Conservation (phyloP, 2,797 vertebrate genomes). For the Catharus ustulatus region DNA sequence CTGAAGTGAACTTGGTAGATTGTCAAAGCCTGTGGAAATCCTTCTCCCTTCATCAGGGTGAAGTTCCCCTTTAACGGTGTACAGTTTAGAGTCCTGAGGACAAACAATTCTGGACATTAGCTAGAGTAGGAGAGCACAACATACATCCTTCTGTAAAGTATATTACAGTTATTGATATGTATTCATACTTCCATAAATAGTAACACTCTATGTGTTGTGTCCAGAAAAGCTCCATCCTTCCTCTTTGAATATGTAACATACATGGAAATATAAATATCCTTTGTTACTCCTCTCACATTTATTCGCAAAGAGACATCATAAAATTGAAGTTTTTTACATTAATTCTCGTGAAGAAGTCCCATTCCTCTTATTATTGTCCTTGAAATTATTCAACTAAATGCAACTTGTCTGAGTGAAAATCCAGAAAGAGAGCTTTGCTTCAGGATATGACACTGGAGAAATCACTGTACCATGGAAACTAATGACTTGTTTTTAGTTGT, state of each 20-base stretch:
- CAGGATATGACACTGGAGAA: not conserved
- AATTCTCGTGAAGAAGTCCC: not conserved
- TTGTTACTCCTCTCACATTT: not conserved
- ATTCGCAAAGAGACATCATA: not conserved
- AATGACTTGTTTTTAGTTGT: not conserved
- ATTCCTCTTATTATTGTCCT: not conserved
- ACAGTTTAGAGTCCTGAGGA: not conserved
- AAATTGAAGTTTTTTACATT: not conserved
- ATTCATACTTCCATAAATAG: not conserved
- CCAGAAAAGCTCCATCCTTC: not conserved
- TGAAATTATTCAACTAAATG: not conserved
- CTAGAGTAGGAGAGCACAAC: not conserved
- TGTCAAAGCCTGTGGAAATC: not conserved
- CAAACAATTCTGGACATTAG: not conserved
- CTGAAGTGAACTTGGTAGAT: not conserved
- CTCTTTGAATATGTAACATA: not conserved
- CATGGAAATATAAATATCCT: not conserved
- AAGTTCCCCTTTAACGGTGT: not conserved
- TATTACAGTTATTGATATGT: not conserved
- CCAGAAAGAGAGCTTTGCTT: not conserved
- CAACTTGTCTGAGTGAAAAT: not conserved
- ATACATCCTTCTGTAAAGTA: not conserved
- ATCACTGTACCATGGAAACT: not conserved
- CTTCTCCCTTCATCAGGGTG: not conserved
- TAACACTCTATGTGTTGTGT: not conserved